Conservation (phyloP, 1,140 invertebrate species). For the Drosophila arawakana region DNA sequence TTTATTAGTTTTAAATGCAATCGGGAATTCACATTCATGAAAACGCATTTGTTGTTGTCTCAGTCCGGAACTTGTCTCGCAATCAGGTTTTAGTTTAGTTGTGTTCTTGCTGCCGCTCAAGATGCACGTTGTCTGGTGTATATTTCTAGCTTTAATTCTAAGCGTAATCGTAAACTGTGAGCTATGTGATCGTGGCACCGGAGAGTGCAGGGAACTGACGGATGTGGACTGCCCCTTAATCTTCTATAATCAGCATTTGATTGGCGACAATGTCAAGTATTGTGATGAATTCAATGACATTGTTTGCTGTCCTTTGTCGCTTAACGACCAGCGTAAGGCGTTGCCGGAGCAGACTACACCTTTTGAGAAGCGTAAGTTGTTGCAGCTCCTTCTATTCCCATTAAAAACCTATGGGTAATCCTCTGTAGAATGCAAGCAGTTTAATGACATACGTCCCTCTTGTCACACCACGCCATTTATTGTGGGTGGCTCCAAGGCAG, state of each 20-base stretch:
- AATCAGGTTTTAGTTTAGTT: constrained; percentile 28
- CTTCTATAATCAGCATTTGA: constrained; percentile 61
- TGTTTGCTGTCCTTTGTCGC: constrained; percentile 67
- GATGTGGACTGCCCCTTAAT: constrained; percentile 58
- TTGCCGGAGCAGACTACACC: constrained; percentile 15
- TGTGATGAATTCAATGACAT: constrained; percentile 71
- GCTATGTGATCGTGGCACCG: constrained; percentile 59
- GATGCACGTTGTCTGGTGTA: constrained; percentile 13
- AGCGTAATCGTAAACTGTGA: constrained; percentile 24
- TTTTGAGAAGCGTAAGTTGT: constrained; percentile 54
- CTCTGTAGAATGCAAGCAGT: constrained; percentile 59
- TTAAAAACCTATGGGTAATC: neutral
- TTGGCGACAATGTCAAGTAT: constrained; percentile 54
- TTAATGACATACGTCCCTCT: constrained; percentile 45
- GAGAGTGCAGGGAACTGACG: constrained; percentile 60
- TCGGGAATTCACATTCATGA: constrained; percentile 4
- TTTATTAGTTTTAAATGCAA: constrained; percentile 20
- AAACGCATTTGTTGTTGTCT: neutral
- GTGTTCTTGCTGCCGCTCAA: constrained; percentile 3
- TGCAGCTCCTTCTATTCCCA: neutral
- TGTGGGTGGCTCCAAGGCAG: constrained; percentile 69
- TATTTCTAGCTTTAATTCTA: constrained; percentile 18
- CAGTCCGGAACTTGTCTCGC: constrained; percentile 20
- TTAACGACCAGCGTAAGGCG: constrained; percentile 40
- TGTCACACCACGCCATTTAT: constrained; percentile 66